Base-by-base conservation (phyloP, 1,140 invertebrate species). In the Solenopsis fugax region DNA sequence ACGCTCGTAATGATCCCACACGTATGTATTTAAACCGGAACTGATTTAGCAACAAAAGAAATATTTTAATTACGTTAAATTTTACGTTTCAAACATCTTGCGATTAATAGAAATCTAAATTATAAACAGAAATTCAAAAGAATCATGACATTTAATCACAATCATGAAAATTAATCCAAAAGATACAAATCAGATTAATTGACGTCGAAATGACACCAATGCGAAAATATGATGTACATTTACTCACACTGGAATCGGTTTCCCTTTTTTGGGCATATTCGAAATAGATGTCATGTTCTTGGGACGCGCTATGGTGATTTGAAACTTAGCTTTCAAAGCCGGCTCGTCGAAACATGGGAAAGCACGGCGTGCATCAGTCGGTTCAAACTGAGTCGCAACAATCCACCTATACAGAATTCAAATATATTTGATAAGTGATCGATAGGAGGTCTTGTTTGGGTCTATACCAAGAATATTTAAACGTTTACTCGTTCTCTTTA, bases 341-440 rank as follows among this genome's bases (percentile, higher is more conserved):
- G 98, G 98, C 93, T 99, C 98, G 94, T 99, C 98, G 94, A 98
- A 99, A 95, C 98, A 99, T 0, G 98, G 98, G 93, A 99, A 99
- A 0, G 98, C 98, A 88, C 97, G 96, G 50, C 98, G 96, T 0
- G 98, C 98, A 93, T 98, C 97, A 0, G 98, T 98, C 1, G 98
- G 97, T 94, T 99, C 98, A 93, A 99, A 99, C 95, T 99, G 98
- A 0, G 98, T 98, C 0, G 97, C 96, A 2, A 97, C 97, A 85
- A 98, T 96, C 97, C 97, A 98, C 94, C 97, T 98, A 91, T 18
- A 95, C 87, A 92, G 81, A 85, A 86, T 24, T 54, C 62, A 24
- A 56, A 60, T 72, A 65, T 37, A 56, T 84, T 24, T 81, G 18
- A 13, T 24, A 73, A 84, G 60, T 24, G 50, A 29, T 45, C 54